These are phyloP conservation scores for Epinephelus malabaricus DNA, from an alignment of 2,797 vertebrate genomes.

Conservation along the genomic window DNA sequence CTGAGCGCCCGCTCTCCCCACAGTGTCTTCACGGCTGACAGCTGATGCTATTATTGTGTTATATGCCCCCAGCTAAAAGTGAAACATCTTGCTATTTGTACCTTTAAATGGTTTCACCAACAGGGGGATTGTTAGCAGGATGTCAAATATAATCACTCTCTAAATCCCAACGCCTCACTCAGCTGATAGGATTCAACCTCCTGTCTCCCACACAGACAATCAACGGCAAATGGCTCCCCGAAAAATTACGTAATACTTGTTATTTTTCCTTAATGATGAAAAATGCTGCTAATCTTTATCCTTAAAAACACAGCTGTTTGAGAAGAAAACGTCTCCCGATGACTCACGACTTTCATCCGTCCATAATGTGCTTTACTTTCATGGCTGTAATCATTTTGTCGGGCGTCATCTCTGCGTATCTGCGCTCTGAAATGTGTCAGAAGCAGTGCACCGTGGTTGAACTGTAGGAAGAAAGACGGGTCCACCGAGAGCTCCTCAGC, in stretches of 20 bases:
- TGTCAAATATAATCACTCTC: constrained; percentile 78
- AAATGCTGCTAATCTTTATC: constrained; percentile 18
- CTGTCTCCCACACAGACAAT: constrained; percentile 26
- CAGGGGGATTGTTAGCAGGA: constrained; percentile 77
- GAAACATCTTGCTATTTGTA: constrained; percentile 79
- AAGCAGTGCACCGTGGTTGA: constrained; percentile 32
- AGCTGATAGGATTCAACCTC: constrained; percentile 53
- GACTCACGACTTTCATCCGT: constrained; percentile 30
- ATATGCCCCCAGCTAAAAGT: constrained; percentile 69
- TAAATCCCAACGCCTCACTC: constrained; percentile 52
- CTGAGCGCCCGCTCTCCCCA: constrained; percentile 36
- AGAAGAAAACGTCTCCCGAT: constrained; percentile 5
- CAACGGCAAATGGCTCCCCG: not conserved
- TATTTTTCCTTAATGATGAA: constrained; percentile 11
- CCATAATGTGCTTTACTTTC: constrained; percentile 23
- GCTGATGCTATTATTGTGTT: constrained; percentile 76
- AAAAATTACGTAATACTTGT: constrained; percentile 15
- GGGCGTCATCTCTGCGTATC: not conserved
- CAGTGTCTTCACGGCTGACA: constrained; percentile 71
- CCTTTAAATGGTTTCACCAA: constrained; percentile 76
- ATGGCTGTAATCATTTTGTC: constrained; percentile 48
- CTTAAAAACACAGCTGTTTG: constrained; percentile 28
- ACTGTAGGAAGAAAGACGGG: not conserved
- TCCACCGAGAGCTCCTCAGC: not conserved
- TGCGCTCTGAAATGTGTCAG: not conserved